Conservation (phyloP, 1,140 invertebrate genomes). For the Anadara kagoshimensis region DNA sequence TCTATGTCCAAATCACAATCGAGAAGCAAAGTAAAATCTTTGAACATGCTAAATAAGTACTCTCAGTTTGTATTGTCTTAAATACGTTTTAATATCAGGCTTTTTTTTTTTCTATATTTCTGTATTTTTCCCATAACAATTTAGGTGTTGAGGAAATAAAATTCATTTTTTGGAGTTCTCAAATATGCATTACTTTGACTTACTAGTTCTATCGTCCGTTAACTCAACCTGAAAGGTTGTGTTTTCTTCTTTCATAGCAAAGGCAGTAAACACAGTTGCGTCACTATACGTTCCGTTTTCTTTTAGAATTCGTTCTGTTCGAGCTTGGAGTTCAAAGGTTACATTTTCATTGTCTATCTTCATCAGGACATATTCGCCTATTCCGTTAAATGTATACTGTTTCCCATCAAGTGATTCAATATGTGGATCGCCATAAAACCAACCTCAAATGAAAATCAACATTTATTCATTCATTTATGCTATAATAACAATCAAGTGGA, state of each 20-base stretch:
- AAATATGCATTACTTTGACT: no score
- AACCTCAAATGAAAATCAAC: conserved; percentile 31
- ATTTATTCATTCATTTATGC: no score
- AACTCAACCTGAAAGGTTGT: conserved; percentile 36
- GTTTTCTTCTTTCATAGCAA: conserved; percentile 35
- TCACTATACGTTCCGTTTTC: conserved; percentile 25
- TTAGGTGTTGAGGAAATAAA: no score
- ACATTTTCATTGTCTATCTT: conserved; percentile 4
- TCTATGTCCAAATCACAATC: no score
- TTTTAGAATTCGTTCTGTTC: conserved; percentile 29
- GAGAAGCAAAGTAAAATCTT: no score
- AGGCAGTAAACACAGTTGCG: conserved; percentile 48
- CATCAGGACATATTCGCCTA: conserved; percentile 31
- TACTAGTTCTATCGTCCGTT: conserved; percentile 12
- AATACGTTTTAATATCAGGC: no score
- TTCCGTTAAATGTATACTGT: conserved; percentile 41
- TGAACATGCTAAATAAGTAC: no score
- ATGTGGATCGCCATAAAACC: conserved; percentile 41
- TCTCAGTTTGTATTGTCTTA: no score
- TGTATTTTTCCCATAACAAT: no score
- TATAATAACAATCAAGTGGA: no score
- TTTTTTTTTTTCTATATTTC: no score
- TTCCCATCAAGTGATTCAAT: conserved; percentile 41
- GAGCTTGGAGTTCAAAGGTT: conserved; percentile 28
- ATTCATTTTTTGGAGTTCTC: no score